phyloP scores from a whole-genome alignment of 2,113 vertebrate genomes.

The Aleadryas rufinucha region DNA sequence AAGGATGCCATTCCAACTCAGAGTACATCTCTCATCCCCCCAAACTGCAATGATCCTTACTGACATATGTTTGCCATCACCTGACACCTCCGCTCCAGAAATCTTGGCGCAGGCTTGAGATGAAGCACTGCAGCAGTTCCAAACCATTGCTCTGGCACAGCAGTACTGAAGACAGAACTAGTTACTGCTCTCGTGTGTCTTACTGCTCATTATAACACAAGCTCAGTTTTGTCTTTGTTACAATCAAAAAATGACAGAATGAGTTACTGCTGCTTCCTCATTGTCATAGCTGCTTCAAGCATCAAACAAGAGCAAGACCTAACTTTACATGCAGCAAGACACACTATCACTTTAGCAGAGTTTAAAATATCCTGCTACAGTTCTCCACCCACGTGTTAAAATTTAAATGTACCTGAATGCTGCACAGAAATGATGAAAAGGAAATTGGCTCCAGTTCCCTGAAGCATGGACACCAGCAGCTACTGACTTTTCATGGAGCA shows the following conservation, averaged over 20 bases:
- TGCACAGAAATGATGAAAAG: neutral
- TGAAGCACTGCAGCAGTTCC: neutral
- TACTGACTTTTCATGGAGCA: neutral
- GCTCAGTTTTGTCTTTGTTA: neutral
- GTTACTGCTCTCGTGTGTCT: neutral
- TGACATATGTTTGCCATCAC: neutral
- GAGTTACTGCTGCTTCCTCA: neutral
- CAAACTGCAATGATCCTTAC: neutral
- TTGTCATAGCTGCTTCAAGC: neutral
- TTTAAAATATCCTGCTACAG: neutral
- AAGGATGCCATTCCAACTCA: neutral
- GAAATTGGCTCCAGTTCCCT: neutral
- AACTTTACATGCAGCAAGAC: neutral
- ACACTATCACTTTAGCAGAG: rapidly evolving
- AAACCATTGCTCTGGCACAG: neutral
- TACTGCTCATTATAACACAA: neutral
- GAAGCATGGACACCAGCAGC: neutral
- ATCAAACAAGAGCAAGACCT: neutral
- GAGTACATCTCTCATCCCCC: neutral
- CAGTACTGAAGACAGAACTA: neutral
- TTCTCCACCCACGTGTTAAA: neutral
- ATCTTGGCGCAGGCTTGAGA: neutral
- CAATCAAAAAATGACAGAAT: neutral
- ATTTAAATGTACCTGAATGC: neutral
- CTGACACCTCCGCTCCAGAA: neutral